Base-by-base conservation (phyloP, 2,113 vertebrate species). In the Onychostoma macrolepis region DNA sequence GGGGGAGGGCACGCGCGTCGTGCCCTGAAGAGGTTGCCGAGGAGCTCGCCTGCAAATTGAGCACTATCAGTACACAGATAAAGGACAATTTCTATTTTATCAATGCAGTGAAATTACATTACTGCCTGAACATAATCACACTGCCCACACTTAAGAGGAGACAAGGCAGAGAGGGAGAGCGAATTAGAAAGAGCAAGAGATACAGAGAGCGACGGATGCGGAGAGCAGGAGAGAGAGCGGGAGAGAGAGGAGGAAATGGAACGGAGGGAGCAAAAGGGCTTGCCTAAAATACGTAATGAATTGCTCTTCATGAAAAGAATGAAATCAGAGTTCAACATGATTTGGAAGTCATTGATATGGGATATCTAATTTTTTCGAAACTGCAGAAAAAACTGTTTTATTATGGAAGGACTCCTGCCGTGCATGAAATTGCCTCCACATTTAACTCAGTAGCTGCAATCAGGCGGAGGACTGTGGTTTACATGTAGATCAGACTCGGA, bases 71-170 rank as follows among this genome's bases (percentile, higher is more conserved):
- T 97, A 97, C 96, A 96, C 96, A 96, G 97, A 98, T 97, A 97
- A 98, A 99, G 97, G 97, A 99, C 98, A 98, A 99, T 99, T 99
- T 98, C 96, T 98, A 97, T 99, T 99, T 99, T 97, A 99, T 98
- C 97, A 99, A 99, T 98, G 98, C 96, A 95, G 96, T 95, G 95
- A 97, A 99, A 99, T 99, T 97, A 98, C 97, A 97, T 99, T 99
- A 99, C 96, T 96, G 97, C 95, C 97, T 94, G 96, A 96, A 96
- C 96, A 97, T 98, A 99, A 99, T 99, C 97, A 98, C 95, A 96
- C 96, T 97, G 97, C 96, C 97, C 97, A 97, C 97, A 98, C 97
- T 98, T 96, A 93, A 53, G 91, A 89, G 91, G 91, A 93, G 92
- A 92, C 87, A 85, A 74, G 82, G 71, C 63, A 79, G 65, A 58